Evolutionary conservation across 2,888 invertebrate genomes (phyloP).

Genomic region (Ganaspis brasiliensis): DNA sequence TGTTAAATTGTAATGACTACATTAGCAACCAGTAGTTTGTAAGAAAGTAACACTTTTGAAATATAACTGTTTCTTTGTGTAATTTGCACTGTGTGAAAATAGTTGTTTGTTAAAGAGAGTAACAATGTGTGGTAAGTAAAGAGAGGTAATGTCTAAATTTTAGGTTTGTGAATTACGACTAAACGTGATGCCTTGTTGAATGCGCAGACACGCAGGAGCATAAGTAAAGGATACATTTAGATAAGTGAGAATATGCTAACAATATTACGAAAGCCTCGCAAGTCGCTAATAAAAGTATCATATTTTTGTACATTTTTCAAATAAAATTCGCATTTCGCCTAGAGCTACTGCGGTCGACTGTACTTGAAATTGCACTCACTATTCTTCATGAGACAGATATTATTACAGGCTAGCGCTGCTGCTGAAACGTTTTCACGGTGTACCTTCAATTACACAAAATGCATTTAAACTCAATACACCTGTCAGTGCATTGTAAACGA

Average conservation of each 20-base stretch:
- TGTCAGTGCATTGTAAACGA: conserved; percentile 58
- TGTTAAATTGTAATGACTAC: too few relatives aligned
- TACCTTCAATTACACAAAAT: conserved; percentile 73
- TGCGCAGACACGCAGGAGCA: neutral
- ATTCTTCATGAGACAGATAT: conserved; percentile 75
- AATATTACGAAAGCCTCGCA: conserved; percentile 68
- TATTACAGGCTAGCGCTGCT: conserved; percentile 64
- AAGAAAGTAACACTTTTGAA: too few relatives aligned
- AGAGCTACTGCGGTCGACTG: conserved; percentile 49
- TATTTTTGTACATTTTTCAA: conserved; percentile 59
- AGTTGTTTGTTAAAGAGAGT: too few relatives aligned
- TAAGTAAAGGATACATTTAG: conserved; percentile 16
- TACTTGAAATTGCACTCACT: conserved; percentile 75
- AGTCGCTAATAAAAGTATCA: conserved; percentile 61
- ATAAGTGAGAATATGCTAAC: conserved; percentile 66
- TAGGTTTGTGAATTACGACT: neutral
- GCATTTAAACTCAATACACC: conserved; percentile 72
- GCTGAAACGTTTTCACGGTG: conserved; percentile 66
- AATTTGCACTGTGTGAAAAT: too few relatives aligned
- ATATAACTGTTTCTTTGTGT: too few relatives aligned
- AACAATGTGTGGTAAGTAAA: too few relatives aligned
- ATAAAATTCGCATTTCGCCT: conserved; percentile 31
- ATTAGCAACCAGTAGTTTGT: too few relatives aligned
- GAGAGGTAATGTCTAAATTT: neutral
- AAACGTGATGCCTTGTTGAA: neutral